Conservation (phyloP, 92 coral and sea anemone species). For the Epizoanthus illoricatus region DNA sequence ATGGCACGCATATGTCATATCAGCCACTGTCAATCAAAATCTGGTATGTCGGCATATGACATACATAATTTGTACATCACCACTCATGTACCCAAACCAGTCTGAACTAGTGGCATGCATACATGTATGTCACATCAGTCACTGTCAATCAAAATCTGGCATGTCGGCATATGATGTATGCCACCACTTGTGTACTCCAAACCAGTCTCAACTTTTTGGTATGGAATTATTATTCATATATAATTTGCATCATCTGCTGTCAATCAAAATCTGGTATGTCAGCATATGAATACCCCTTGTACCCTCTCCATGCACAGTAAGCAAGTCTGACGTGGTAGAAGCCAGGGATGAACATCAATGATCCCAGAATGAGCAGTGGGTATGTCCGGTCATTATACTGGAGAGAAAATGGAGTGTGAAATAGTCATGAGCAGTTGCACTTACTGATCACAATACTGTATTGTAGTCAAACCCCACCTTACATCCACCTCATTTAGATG, state of each 20-base stretch:
- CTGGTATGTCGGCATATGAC: conserved; percentile 92
- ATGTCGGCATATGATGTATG: conserved; percentile 94
- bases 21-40: conserved; percentile 66
- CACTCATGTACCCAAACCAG: too few species aligned
- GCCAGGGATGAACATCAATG: conserved; percentile 97
- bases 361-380: conserved; percentile 89
- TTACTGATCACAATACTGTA: too few species aligned
- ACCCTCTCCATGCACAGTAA: conserved; percentile 97
- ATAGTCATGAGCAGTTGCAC: background rate
- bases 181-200: too few species aligned
- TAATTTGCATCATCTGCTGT: background rate
- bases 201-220: too few species aligned
- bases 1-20: too few species aligned
- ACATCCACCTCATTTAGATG: too few species aligned
- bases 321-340: conserved; percentile 93
- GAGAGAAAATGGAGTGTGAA: background rate
- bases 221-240: too few species aligned
- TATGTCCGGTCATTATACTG: conserved; percentile 97
- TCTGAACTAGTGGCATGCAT: too few species aligned
- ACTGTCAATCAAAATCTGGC: conserved; percentile 82
- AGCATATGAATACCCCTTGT: conserved; percentile 88
- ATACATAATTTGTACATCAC: too few species aligned
- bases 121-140: too few species aligned
- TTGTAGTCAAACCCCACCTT: too few species aligned
- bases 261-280: conserved; percentile 95